Conservation (phyloP, 2,797 vertebrate genomes). For the Rhinophrynus dorsalis region DNA sequence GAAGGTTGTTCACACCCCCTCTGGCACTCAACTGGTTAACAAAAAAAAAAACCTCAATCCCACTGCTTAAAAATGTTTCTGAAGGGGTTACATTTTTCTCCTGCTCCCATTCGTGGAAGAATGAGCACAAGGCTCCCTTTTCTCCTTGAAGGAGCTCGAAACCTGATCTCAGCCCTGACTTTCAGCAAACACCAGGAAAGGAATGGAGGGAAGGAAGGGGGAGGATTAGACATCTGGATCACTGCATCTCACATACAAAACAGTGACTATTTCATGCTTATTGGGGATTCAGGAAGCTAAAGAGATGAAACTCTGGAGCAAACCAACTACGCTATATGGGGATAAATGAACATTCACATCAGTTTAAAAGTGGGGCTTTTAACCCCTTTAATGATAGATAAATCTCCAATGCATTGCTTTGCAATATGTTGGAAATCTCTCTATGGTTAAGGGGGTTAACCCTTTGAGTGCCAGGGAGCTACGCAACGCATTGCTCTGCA, state of each 20-base stretch:
- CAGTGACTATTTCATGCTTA: constrained; percentile 12
- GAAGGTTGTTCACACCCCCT: no score
- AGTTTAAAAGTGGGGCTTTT: neutral
- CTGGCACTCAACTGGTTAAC: no score
- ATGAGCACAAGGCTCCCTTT: constrained; percentile 49
- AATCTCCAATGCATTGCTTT: no score
- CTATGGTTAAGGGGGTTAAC: no score
- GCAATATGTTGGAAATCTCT: no score
- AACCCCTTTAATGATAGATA: no score
- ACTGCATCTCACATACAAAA: constrained; percentile 46
- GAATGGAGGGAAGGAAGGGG: constrained; percentile 12
- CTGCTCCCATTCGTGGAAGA: constrained; percentile 19
- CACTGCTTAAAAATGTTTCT: neutral
- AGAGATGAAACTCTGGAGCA: no score
- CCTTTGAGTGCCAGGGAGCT: no score
- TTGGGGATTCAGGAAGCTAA: neutral
- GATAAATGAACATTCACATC: neutral
- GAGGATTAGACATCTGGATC: constrained; percentile 50
- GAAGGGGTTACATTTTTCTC: constrained; percentile 39
- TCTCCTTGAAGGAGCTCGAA: constrained; percentile 52
- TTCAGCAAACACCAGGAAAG: constrained; percentile 53
- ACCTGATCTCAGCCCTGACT: constrained; percentile 56
- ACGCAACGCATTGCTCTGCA: no score
- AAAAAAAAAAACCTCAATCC: no score
- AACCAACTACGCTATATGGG: no score